A percentile compares a stretch with the other conserved stretches of the same genome.
These are phyloP conservation scores for Junonia oenone DNA, from an alignment of 2,888 invertebrate species.

Conservation along the genomic window DNA sequence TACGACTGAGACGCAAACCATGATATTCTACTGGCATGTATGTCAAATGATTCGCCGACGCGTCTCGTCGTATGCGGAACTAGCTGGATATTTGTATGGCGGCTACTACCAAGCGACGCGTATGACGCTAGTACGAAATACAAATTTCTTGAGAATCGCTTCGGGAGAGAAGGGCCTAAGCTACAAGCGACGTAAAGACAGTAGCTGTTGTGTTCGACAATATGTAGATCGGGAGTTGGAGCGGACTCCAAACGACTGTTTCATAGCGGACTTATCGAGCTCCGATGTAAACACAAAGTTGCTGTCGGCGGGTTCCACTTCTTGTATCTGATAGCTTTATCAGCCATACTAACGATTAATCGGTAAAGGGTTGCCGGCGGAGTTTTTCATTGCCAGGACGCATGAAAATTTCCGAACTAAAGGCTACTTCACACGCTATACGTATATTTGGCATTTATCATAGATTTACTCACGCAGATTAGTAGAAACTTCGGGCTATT, in stretches of 20 bases:
- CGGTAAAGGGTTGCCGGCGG: constrained; percentile 2
- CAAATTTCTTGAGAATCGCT: no score
- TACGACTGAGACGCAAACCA: no score
- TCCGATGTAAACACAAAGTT: background rate
- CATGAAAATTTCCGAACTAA: constrained; percentile 8
- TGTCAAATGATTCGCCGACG: no score
- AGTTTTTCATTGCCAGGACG: constrained; percentile 4
- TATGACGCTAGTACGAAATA: no score
- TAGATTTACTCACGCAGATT: constrained; percentile 1
- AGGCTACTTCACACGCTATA: constrained; percentile 4
- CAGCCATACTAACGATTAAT: constrained; percentile 3
- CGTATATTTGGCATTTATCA: constrained; percentile 1
- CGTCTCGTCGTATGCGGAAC: no score
- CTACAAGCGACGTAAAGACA: background rate
- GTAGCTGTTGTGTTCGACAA: background rate
- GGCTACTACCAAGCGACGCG: no score
- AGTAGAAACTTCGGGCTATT: background rate
- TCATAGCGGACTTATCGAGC: background rate
- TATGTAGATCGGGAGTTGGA: background rate
- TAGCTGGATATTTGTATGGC: no score
- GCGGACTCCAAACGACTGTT: background rate
- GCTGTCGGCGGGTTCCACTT: background rate
- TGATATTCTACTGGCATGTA: no score
- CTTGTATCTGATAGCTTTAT: constrained; percentile 4
- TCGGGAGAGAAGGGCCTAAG: no score